Conservation (phyloP, 2,888 invertebrate species). For the Drosophila hamatofila region DNA sequence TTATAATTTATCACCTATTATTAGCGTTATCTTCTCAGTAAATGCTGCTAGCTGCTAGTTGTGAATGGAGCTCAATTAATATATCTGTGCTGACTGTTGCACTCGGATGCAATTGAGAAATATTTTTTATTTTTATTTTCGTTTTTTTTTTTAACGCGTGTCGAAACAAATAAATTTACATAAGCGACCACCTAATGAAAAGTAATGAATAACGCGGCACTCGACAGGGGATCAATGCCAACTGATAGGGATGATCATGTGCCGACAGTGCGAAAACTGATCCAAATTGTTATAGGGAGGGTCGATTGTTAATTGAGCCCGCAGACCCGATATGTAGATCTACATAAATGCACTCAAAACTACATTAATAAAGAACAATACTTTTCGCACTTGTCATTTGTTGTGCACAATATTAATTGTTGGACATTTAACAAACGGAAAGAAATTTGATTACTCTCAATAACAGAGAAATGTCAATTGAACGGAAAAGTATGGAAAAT, state of each 20-base stretch:
- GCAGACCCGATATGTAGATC: slow-evolving; percentile 22
- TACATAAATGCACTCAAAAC: slow-evolving; percentile 19
- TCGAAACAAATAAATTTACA: slow-evolving; percentile 72
- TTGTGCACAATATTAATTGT: slow-evolving; percentile 30
- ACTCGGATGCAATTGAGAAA: slow-evolving; percentile 45
- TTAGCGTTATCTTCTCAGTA: slow-evolving; percentile 12
- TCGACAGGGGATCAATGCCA: slow-evolving; percentile 49
- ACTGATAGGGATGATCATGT: slow-evolving; percentile 44
- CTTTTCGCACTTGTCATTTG: slow-evolving; percentile 34
- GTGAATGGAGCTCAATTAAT: slow-evolving; percentile 59
- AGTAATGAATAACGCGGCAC: slow-evolving; percentile 40
- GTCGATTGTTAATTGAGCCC: slow-evolving; percentile 55
- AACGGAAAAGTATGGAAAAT: not conserved
- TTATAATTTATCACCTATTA: slow-evolving; percentile 35
- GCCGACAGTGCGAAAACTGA: slow-evolving; percentile 42
- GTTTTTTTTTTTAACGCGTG: slow-evolving; percentile 22
- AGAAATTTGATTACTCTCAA: slow-evolving; percentile 14
- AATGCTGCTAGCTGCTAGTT: slow-evolving; percentile 11
- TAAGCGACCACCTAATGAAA: slow-evolving; percentile 58
- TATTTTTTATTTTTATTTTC: slow-evolving; percentile 5
- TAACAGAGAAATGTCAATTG: not conserved
- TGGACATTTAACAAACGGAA: not conserved
- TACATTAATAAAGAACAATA: slow-evolving; percentile 42
- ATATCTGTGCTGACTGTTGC: slow-evolving; percentile 35
- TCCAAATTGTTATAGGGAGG: slow-evolving; percentile 43